Evolutionary conservation across 1,140 invertebrate species (phyloP).

Genomic region (Bilobella aurantiaca): DNA sequence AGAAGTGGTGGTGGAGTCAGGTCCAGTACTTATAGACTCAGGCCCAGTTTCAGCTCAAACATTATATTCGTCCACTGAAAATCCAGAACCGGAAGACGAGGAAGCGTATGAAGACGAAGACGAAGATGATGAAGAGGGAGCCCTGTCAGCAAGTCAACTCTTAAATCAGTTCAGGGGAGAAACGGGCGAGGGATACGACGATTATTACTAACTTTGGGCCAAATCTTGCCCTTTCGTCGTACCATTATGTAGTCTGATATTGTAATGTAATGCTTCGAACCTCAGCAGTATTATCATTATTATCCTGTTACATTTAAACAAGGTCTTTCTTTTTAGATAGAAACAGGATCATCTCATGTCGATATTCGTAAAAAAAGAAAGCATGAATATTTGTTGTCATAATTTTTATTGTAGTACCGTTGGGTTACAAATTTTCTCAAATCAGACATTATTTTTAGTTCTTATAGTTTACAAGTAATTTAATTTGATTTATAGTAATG

Average conservation of each 20-base stretch:
- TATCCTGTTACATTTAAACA: background rate
- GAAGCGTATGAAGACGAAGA: background rate
- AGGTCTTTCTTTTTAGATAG: too few relatives aligned
- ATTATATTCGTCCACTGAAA: background rate
- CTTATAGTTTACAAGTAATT: too few relatives aligned
- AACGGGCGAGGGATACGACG: background rate
- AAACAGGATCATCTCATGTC: too few relatives aligned
- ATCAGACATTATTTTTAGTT: too few relatives aligned
- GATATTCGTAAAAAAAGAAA: too few relatives aligned
- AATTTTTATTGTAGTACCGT: too few relatives aligned
- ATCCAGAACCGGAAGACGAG: background rate
- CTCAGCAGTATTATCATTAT: background rate
- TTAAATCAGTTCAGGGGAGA: background rate
- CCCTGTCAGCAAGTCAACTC: background rate
- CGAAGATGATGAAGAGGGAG: background rate
- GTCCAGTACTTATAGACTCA: constrained; percentile 6
- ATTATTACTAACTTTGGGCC: background rate
- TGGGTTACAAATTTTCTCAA: too few relatives aligned
- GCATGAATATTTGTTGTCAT: too few relatives aligned
- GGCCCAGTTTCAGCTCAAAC: too few relatives aligned
- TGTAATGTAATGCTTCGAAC: background rate
- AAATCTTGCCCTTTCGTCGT: too few relatives aligned
- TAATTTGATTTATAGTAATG: too few relatives aligned
- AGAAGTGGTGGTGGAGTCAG: constrained; percentile 19
- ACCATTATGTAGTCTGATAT: background rate